Conservation (phyloP, 2,888 invertebrate species). For the Lissonota sp. region DNA sequence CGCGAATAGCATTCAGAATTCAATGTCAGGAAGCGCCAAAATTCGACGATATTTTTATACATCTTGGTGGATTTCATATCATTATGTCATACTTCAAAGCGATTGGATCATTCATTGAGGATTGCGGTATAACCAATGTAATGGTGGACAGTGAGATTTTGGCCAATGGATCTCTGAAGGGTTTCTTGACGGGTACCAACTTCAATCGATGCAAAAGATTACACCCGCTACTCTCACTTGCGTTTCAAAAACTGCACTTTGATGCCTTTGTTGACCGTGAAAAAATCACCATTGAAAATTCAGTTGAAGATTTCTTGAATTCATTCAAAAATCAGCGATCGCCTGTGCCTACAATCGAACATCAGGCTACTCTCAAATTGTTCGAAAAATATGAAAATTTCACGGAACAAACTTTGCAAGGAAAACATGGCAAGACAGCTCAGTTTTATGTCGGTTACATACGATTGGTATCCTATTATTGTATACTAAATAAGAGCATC, state of each 20-base stretch:
- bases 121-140: slow-evolving; percentile 26
- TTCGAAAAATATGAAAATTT: slow-evolving; percentile 66
- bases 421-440: slow-evolving; percentile 74
- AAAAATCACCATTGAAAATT: slow-evolving; percentile 21
- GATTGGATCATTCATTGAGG: slow-evolving; percentile 21
- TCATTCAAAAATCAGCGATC: slow-evolving; percentile 15
- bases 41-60: slow-evolving; percentile 25
- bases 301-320: slow-evolving; percentile 18
- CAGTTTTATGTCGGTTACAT: slow-evolving; percentile 75
- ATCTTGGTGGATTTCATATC: slow-evolving; percentile 31
- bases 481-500: slow-evolving; percentile 71
- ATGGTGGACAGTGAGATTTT: slow-evolving; percentile 19
- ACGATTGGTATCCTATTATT: slow-evolving; percentile 71
- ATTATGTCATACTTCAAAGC: slow-evolving; percentile 30
- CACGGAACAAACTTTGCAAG: slow-evolving; percentile 62
- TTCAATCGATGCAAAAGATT: slow-evolving; percentile 67
- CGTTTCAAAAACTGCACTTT: slow-evolving; percentile 71
- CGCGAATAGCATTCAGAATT: background rate
- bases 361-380: slow-evolving; percentile 47
- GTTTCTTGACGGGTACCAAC: slow-evolving; percentile 66
- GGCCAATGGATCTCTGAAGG: slow-evolving; percentile 65
- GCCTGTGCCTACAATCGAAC: slow-evolving; percentile 13
- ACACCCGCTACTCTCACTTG: slow-evolving; percentile 56
- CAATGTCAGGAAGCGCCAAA: background rate
- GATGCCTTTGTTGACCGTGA: slow-evolving; percentile 62